phyloP scores from a whole-genome alignment of 1,140 invertebrate species.

The Hycleus cichorii region DNA sequence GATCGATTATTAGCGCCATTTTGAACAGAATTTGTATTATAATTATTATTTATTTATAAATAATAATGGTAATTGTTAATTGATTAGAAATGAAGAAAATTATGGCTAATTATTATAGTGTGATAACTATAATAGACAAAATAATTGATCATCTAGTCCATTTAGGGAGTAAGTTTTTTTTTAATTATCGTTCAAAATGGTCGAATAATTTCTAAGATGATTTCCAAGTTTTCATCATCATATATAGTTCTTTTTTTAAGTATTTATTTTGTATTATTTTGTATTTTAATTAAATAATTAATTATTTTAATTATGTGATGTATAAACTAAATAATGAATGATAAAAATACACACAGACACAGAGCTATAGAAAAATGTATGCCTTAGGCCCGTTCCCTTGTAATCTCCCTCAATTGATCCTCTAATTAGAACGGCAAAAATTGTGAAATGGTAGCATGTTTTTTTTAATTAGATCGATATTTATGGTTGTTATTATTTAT shows the following conservation, averaged over 20 bases:
- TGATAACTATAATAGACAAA: conserved; percentile 8
- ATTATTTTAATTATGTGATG: conserved; percentile 20
- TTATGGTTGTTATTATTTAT: conserved; percentile 38
- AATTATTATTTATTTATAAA: too few relatives aligned
- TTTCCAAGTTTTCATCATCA: too few relatives aligned
- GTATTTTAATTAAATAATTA: conserved; percentile 8
- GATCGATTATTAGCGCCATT: too few relatives aligned
- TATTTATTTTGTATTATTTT: conserved; percentile 18
- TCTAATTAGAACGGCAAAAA: too few relatives aligned
- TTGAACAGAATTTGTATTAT: too few relatives aligned
- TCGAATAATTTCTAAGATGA: conserved; percentile 9
- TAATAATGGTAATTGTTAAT: too few relatives aligned
- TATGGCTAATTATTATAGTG: neutral
- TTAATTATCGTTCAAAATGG: conserved; percentile 20
- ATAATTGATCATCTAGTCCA: conserved; percentile 21
- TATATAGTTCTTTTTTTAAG: neutral
- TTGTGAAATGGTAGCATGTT: conserved; percentile 24
- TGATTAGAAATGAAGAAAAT: too few relatives aligned
- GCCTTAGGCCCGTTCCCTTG: too few relatives aligned
- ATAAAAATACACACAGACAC: neutral
- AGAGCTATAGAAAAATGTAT: neutral
- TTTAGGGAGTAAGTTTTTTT: conserved; percentile 16
- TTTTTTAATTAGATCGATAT: conserved; percentile 26
- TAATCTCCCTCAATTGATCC: neutral
- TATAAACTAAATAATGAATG: conserved; percentile 8